Evolutionary conservation across 2,888 invertebrate genomes (phyloP).

Genomic region (Choreutis nemorana): DNA sequence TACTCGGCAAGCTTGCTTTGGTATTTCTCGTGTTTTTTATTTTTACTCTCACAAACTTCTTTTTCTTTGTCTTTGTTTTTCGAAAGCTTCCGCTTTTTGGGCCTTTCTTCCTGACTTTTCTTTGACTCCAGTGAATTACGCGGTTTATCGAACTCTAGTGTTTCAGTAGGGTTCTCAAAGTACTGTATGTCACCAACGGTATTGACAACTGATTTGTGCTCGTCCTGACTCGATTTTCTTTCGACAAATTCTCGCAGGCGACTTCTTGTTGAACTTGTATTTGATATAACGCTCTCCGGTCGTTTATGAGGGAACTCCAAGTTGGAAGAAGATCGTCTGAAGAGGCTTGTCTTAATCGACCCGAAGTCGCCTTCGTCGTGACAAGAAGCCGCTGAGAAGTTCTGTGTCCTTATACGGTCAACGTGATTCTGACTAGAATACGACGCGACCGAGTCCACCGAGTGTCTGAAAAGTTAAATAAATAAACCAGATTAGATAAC

Average conservation of each 20-base stretch:
- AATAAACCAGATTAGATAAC: slow-evolving; percentile 47
- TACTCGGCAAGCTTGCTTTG: slow-evolving; percentile 59
- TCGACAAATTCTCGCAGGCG: slow-evolving; percentile 62
- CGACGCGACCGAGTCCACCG: slow-evolving; percentile 68
- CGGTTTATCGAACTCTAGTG: slow-evolving; percentile 52
- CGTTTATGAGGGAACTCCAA: slow-evolving; percentile 50
- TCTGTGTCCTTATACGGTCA: slow-evolving; percentile 65
- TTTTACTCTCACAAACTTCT: slow-evolving; percentile 34
- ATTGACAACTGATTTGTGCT: slow-evolving; percentile 54
- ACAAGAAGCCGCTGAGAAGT: slow-evolving; percentile 64
- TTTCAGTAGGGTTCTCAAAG: slow-evolving; percentile 60
- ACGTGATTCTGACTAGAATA: slow-evolving; percentile 68
- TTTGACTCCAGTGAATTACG: slow-evolving; percentile 47
- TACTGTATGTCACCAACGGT: slow-evolving; percentile 59
- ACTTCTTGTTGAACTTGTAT: slow-evolving; percentile 61
- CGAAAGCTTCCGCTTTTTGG: slow-evolving; percentile 52
- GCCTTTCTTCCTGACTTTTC: slow-evolving; percentile 47
- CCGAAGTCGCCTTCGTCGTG: slow-evolving; percentile 60
- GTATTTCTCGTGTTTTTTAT: slow-evolving; percentile 55
- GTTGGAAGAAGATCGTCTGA: slow-evolving; percentile 55
- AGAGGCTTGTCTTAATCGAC: slow-evolving; percentile 59
- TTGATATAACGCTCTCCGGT: slow-evolving; percentile 57
- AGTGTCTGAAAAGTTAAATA: slow-evolving; percentile 58
- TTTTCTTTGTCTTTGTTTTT: slow-evolving; percentile 44
- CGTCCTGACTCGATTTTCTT: slow-evolving; percentile 61